Evolutionary conservation across 1,140 invertebrate genomes (phyloP), one percentile per base, ranked within the genome.

Genomic region (Brevipalpus yothersi): DNA sequence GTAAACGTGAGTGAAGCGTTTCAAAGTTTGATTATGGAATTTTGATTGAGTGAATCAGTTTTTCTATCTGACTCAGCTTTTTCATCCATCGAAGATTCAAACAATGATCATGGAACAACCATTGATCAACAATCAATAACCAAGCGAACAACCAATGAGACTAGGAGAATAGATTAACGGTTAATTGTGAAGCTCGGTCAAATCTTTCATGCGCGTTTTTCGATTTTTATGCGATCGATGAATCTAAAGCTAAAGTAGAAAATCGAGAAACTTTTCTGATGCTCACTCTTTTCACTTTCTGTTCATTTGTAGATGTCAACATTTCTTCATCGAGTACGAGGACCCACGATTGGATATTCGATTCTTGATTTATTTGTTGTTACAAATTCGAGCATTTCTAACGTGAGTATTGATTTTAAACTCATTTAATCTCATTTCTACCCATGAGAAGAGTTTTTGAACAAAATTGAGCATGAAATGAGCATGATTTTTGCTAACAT

Each of bases 281-380:
- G 21, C 10, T 51, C n/a, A 17, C 10, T 51, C 17, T 13, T 51
- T 15, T 51, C 3, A 40, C 51, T 43, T 11, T 59, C 10, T 13
- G 21, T n/a, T 47, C n/a, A 51, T 45, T 21, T 13, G 4, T 12
- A 63, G 62, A 63, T 63, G 60, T 62, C 63, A 4, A 64, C 63
- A 21, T 64, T 64, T 43, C 57, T 64, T 11, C 63, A 64, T 51
- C 61, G 63, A 23, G 63, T 64, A 41, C 51, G 63, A 43, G 63
- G 63, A 19, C 63, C 60, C 11, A 64, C 63, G n/a, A 64, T 64
- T 57, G 63, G 63, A 12, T 64, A 56, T 58, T 64, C 63, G 7
- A 63, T 62, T 54, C 53, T 62, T 17, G 63, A 64, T 60, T 47
- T 64, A 13, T 64, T 64, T 56, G 63, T 61, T 12, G 49, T 64